Evolutionary conservation across 2,113 vertebrate genomes (phyloP).

Genomic region (Gila orcuttii): DNA sequence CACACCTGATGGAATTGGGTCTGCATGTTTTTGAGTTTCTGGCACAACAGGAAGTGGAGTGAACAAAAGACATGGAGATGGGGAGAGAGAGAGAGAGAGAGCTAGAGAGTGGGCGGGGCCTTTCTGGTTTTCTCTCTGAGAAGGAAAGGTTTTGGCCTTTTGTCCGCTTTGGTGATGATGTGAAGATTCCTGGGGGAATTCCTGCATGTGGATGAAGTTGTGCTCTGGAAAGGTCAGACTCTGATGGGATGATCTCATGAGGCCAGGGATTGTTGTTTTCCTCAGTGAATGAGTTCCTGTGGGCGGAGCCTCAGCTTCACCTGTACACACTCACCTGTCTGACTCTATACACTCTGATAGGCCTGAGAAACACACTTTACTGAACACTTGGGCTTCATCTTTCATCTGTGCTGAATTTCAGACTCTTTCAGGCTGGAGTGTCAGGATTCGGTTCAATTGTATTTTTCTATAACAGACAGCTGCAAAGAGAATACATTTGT

Average conservation of each 20-base stretch:
- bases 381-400: neutral
- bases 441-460: too few species aligned
- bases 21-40: constrained; percentile 43
- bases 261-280: neutral
- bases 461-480: neutral
- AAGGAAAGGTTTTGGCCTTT: constrained; percentile 65
- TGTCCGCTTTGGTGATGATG: constrained; percentile 10
- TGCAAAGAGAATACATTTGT: neutral
- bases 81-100: too few species aligned
- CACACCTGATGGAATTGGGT: constrained; percentile 10
- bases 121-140: constrained; percentile 47
- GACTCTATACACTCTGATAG: neutral
- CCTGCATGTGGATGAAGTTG: constrained; percentile 31
- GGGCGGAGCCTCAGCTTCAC: constrained; percentile 7
- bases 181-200: constrained; percentile 36
- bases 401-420: neutral
- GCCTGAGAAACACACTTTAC: neutral
- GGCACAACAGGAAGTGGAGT: constrained; percentile 14
- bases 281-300: neutral
- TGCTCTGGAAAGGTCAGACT: constrained; percentile 12
- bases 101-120: constrained; percentile 45
- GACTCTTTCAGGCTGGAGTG: neutral
- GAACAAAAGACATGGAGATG: neutral
- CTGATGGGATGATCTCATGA: neutral
- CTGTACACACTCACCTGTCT: neutral